Evolutionary conservation across 1,140 invertebrate genomes (phyloP).

Genomic region (Cataglyphis hispanica): DNA sequence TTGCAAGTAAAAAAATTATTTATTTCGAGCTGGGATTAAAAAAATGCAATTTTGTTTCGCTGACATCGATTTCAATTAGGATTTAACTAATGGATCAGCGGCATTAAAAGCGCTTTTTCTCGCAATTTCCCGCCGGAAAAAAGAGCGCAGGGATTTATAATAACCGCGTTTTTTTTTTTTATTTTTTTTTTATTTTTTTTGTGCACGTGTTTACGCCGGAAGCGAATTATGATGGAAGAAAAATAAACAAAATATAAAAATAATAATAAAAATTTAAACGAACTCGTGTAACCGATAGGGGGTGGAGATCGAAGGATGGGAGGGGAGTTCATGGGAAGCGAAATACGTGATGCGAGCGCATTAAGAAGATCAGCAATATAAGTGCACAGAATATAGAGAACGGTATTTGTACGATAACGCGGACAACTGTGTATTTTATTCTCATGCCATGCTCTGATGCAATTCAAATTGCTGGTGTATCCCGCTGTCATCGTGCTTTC

Average conservation of each 20-base stretch:
- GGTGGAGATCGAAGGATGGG: background rate
- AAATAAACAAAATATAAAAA: background rate
- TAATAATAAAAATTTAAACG: slow-evolving; percentile 2
- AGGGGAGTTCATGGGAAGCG: background rate
- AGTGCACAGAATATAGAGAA: slow-evolving; percentile 46
- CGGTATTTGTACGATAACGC: background rate
- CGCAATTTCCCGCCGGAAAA: background rate
- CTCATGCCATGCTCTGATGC: slow-evolving; percentile 33
- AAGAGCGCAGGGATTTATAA: background rate
- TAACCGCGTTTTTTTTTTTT: background rate
- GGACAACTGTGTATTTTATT: slow-evolving; percentile 13
- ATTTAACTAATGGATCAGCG: background rate
- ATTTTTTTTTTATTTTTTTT: slow-evolving; percentile 8
- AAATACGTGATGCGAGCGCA: slow-evolving; percentile 34
- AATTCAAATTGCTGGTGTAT: slow-evolving; percentile 46
- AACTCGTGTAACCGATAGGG: background rate
- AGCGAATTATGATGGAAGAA: background rate
- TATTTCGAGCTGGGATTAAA: background rate
- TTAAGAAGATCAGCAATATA: slow-evolving; percentile 62
- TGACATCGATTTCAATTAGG: too few relatives aligned
- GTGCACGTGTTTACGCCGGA: background rate
- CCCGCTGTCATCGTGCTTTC: slow-evolving; percentile 12
- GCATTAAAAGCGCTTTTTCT: background rate
- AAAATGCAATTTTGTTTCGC: background rate
- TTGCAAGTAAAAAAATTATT: background rate